phyloP scores from a whole-genome alignment of 2,113 vertebrate genomes.

The Pycnonotus jocosus region DNA sequence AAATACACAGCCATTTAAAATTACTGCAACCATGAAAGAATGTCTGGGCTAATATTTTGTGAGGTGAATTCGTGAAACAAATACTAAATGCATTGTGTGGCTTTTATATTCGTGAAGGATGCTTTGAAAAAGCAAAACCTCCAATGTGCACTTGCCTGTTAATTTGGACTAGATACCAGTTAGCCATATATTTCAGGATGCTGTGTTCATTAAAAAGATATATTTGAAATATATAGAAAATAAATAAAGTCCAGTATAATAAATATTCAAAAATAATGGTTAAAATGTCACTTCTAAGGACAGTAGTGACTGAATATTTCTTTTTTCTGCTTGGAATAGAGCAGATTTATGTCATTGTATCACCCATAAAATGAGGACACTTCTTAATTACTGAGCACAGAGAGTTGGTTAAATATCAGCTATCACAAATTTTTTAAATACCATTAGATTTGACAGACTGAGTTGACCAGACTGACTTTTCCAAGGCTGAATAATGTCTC shows the following conservation, averaged over 20 bases:
- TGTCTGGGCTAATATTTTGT: neutral
- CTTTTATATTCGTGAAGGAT: neutral
- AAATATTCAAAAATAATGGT: neutral
- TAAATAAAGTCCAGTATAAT: neutral
- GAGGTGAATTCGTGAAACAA: neutral
- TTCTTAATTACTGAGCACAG: neutral
- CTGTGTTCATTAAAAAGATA: neutral
- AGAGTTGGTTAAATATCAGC: neutral
- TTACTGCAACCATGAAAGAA: neutral
- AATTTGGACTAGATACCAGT: neutral
- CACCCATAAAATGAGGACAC: neutral
- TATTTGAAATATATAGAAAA: neutral
- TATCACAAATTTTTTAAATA: neutral
- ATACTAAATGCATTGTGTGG: neutral
- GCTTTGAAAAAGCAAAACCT: neutral
- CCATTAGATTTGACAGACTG: neutral
- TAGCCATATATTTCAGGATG: neutral
- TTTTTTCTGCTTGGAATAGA: neutral
- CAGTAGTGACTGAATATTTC: neutral
- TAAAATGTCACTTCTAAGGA: neutral
- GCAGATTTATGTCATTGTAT: neutral
- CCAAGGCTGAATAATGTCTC: neutral
- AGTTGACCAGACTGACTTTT: neutral
- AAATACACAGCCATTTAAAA: neutral
- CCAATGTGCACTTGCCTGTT: neutral